Conservation (phyloP, 1,140 invertebrate species). For the Drosophila insularis region DNA sequence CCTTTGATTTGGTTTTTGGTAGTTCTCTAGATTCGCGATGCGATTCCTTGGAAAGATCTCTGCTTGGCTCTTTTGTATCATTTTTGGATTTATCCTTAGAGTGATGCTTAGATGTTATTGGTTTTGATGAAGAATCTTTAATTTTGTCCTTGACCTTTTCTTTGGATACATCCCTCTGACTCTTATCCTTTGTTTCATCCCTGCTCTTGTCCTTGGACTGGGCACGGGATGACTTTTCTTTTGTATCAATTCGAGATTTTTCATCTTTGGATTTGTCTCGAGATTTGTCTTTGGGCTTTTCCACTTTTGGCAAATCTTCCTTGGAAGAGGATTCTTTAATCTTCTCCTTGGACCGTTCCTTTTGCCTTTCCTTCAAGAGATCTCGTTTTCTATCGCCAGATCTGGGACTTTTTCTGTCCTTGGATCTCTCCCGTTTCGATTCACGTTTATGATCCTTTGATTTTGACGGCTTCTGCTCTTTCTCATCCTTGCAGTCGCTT, state of each 20-base stretch:
- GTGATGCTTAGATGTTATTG: not conserved
- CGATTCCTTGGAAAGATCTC: constrained; percentile 11
- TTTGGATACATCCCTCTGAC: not conserved
- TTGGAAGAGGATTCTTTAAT: not conserved
- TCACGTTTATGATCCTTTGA: constrained; percentile 12
- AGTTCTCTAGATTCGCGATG: not conserved
- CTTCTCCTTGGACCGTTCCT: constrained; percentile 1
- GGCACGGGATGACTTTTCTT: not conserved
- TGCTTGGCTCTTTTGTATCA: not conserved
- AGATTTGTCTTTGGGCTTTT: not conserved
- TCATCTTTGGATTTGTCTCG: constrained; percentile 6
- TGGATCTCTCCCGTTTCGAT: constrained; percentile 7
- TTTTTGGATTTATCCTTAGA: not conserved
- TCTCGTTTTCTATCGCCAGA: not conserved
- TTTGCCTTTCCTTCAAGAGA: not conserved
- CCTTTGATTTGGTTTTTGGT: not conserved
- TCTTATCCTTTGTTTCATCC: not conserved
- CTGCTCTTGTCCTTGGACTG: constrained; percentile 12
- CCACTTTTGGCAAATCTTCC: not conserved
- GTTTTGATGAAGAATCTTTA: constrained; percentile 1
- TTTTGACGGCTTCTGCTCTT: constrained; percentile 1
- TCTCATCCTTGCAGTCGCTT: not conserved
- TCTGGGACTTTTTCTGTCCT: not conserved
- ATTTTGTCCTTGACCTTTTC: not conserved
- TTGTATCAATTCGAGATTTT: constrained; percentile 1